phyloP scores from a whole-genome alignment of 2,113 vertebrate genomes.

The Gyps fulvus region DNA sequence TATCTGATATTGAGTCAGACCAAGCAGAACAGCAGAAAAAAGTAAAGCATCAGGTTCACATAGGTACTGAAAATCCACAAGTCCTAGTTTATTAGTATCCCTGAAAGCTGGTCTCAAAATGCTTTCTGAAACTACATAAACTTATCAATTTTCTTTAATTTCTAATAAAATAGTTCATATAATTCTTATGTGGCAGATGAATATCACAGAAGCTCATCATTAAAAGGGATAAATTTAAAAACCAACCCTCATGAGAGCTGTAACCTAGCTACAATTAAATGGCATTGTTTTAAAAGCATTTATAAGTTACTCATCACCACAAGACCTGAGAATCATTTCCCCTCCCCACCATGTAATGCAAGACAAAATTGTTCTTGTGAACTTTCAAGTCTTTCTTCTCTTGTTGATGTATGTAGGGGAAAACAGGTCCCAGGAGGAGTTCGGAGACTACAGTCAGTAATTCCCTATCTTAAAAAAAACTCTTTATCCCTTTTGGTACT shows the following conservation, averaged over 20 bases:
- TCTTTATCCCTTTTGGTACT: neutral
- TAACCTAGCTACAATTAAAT: neutral
- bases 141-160: neutral
- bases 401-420: neutral
- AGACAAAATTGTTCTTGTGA: neutral
- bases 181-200: neutral
- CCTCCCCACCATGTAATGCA: neutral
- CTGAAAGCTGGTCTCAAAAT: neutral
- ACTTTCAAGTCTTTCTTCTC: neutral
- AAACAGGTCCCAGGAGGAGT: neutral
- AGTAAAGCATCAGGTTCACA: neutral
- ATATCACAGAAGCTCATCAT: neutral
- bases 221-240: neutral
- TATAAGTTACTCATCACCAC: neutral
- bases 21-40: neutral
- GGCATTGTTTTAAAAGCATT: neutral
- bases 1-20: neutral
- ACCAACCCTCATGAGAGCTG: neutral
- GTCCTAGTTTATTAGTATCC: neutral
- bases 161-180: neutral
- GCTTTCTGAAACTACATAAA: neutral
- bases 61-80: neutral
- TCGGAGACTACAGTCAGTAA: neutral
- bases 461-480: neutral
- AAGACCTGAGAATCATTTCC: neutral